Evolutionary conservation across 2,888 invertebrate genomes (phyloP), one percentile per base, ranked within the genome.

Genomic region (Piscicola geometra): DNA sequence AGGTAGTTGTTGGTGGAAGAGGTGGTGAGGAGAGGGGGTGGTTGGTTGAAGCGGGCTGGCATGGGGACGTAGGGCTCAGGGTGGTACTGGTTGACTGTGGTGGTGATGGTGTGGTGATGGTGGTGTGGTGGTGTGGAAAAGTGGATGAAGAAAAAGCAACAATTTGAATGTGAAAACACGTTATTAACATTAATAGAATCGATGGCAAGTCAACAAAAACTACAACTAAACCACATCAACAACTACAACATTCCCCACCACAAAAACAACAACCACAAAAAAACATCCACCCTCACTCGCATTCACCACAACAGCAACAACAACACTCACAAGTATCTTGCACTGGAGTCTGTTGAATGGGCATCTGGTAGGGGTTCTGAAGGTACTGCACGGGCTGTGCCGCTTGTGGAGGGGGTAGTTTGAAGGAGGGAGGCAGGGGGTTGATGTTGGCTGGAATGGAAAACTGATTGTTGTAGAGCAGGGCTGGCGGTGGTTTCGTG

Each of bases 321-420:
- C n/a, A 21, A 3, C 60, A 56, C 60, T 56, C 5, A 56, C 60
- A 56, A 56, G 9, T 56, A 3, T 56, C 60, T 15, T 32, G 67
- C 33, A 32, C 28, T 28, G 18, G n/a, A 28, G 32, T 5, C 15
- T 67, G 33, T 15, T 67, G 67, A 3, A 18, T 3, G 30, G 77
- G 77, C 9, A 81, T 79, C 35, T 76, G 78, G 60, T 81, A 79
- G 50, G 80, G 79, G 76, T 79, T 79, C 60, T 79, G 78, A 60
- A 77, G 79, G 80, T 78, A 64, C n/a, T 35, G 50, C 3, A 67
- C n/a, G 1, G 67, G 75, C 50, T 15, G 36, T 30, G n/a, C n/a
- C 21, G 66, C 35, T 64, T 33, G 35, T 35, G 50, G 52, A 18
- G 50, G 33, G 41, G 74, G 21, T 41, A 69, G 30, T 25, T 32